Evolutionary conservation across 2,113 vertebrate species (phyloP), one percentile per base, ranked within the genome.

Genomic region (Varanus komodoensis): DNA sequence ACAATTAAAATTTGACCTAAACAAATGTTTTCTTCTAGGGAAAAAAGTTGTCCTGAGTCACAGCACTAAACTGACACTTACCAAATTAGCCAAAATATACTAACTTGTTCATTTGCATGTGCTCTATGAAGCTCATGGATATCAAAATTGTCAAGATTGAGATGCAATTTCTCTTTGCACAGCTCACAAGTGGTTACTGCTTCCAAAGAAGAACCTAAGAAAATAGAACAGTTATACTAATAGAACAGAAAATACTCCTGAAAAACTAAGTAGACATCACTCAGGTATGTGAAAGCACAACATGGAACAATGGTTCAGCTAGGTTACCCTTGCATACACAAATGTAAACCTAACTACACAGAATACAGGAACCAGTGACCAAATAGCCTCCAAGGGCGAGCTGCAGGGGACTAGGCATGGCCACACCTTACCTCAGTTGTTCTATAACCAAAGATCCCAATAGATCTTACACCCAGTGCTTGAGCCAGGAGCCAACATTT

Each of bases 141-240:
- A 95, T 99, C 98, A 96, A 99, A 99, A 97, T 99, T 98, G 95
- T 99, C 99, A 75, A 99, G 98, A 95, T 99, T 98, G 93, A 99
- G 97, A 87, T 98, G 98, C 92, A 99, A 94, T 94, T 99, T 99
- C 93, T 99, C 98, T 95, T 99, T 99, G 96, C 99, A 99, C 77
- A 99, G 97, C 90, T 99, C 99, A 97, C 99, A 99, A 32, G 98
- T 99, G 52, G 98, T 98, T 95, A 99, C 98, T 73, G 98, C 98
- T 93, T 99, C 98, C 82, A 99, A 96, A 92, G 98, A 98, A 85
- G 98, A 98, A 95, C 98, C 99, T 99, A 87, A 54, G 89, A 77
- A 61, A 15, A 48, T 81, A 88, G 77, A 23, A 90, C 69, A 75
- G 7, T 85, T 78, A 84, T 52, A 78, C 8, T 61, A 44, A 50